These are phyloP conservation scores for Cyclophora albipunctata DNA, from an alignment of 2,888 invertebrate genomes.

Conservation along the genomic window DNA sequence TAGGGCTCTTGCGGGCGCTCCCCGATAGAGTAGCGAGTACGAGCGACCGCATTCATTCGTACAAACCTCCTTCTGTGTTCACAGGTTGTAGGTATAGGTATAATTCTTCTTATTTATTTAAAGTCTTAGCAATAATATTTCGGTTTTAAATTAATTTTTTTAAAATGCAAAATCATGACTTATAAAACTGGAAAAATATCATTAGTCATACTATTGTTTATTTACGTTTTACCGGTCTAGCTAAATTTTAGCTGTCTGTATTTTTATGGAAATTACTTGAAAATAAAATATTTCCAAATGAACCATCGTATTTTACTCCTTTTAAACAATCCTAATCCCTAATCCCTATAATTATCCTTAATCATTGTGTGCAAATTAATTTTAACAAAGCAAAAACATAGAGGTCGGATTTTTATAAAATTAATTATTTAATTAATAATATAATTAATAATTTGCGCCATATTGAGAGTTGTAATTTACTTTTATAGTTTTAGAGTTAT, in stretches of 20 bases:
- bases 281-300: conserved; percentile 63
- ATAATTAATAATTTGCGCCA: no score
- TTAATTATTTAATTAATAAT: no score
- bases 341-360: no score
- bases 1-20: conserved; percentile 51
- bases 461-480: no score
- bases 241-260: conserved; percentile 54
- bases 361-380: no score
- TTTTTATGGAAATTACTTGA: conserved; percentile 64
- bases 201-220: conserved; percentile 38
- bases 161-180: conserved; percentile 36
- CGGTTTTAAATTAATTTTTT: conserved; percentile 42
- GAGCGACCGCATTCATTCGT: conserved; percentile 66
- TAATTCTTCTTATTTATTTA: conserved; percentile 71
- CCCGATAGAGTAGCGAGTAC: conserved; percentile 33
- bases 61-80: conserved; percentile 59
- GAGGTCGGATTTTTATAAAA: no score
- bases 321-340: neutral
- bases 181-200: conserved; percentile 34
- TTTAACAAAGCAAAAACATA: no score
- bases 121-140: conserved; percentile 61
- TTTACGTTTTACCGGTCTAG: conserved; percentile 52
- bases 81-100: conserved; percentile 72
- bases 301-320: conserved; percentile 12
- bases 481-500: no score